Percentiles rank a stretch among this genome's conserved stretches.
Evolutionary conservation across 2,797 vertebrate genomes (phyloP).

Genomic region (Thamnophis elegans): DNA sequence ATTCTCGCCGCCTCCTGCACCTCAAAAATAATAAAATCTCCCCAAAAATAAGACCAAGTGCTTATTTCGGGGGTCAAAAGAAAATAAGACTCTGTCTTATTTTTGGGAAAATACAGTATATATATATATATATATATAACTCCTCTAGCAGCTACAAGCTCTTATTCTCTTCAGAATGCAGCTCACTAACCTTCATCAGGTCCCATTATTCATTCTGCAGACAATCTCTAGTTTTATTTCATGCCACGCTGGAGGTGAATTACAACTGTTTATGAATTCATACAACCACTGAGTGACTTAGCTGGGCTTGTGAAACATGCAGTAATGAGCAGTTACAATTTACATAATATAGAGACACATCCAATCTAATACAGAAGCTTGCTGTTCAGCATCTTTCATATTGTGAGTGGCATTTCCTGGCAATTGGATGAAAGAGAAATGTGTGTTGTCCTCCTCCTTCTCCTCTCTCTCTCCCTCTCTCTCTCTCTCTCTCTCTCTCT

Average conservation of each 20-base stretch:
- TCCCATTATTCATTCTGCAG: neutral
- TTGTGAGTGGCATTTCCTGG: neutral
- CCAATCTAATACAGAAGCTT: slow-evolving; percentile 6
- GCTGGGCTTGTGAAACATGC: slow-evolving; percentile 17
- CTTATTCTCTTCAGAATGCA: neutral
- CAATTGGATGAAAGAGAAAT: neutral
- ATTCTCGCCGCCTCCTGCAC: too few relatives aligned
- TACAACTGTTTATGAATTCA: slow-evolving; percentile 14
- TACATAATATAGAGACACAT: slow-evolving; percentile 18
- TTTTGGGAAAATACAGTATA: too few relatives aligned
- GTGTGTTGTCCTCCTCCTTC: neutral
- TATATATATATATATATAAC: too few relatives aligned
- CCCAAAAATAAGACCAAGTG: too few relatives aligned
- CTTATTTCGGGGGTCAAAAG: too few relatives aligned
- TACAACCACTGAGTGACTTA: neutral
- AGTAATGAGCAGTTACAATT: slow-evolving; percentile 17
- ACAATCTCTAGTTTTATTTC: slow-evolving; percentile 9
- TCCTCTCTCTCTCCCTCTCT: too few relatives aligned
- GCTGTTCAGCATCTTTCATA: neutral
- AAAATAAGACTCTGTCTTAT: too few relatives aligned
- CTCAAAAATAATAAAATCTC: too few relatives aligned
- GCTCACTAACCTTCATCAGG: neutral
- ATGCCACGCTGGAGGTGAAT: slow-evolving; percentile 10
- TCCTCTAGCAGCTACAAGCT: neutral
- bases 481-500: neutral